These are phyloP conservation scores for Argyrosomus japonicus DNA, from an alignment of 2,113 vertebrate genomes.

Conservation along the genomic window DNA sequence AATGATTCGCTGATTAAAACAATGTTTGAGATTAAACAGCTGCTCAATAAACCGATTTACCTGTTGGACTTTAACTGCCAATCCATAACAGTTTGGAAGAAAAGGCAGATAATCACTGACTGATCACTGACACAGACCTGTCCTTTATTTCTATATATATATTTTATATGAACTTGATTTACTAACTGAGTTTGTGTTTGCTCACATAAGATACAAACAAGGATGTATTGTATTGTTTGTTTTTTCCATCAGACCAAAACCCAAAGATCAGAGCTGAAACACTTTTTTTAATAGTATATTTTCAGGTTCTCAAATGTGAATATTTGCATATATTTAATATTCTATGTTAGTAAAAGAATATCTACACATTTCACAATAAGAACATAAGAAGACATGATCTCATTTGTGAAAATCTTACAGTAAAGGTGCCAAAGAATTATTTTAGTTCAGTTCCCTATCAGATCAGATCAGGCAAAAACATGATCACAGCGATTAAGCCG, in stretches of 20 bases:
- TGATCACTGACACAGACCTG: conserved; percentile 5
- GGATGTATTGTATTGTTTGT: not conserved
- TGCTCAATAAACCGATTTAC: conserved; percentile 74
- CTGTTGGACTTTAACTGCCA: conserved; percentile 43
- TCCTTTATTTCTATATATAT: conserved; percentile 1
- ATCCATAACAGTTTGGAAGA: conserved; percentile 22
- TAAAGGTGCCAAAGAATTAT: too few species aligned
- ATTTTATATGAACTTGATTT: not conserved
- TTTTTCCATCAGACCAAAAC: not conserved
- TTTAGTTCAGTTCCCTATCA: too few species aligned
- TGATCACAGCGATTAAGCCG: too few species aligned
- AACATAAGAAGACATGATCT: not conserved
- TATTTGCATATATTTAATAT: not conserved
- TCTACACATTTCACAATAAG: not conserved
- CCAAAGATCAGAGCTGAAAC: not conserved
- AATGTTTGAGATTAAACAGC: conserved; percentile 70
- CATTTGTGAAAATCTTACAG: not conserved
- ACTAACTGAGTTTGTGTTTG: not conserved
- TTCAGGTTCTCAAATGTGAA: not conserved
- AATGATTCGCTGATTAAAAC: conserved; percentile 71
- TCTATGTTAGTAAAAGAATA: not conserved
- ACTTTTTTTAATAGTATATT: not conserved
- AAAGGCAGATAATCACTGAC: conserved; percentile 21
- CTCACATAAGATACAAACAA: not conserved
- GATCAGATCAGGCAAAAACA: too few species aligned